A percentile compares a stretch with the other conserved stretches of the same genome.
These are phyloP conservation scores for Drosophila nebulosa DNA, from an alignment of 1,140 invertebrate genomes.

Conservation along the genomic window DNA sequence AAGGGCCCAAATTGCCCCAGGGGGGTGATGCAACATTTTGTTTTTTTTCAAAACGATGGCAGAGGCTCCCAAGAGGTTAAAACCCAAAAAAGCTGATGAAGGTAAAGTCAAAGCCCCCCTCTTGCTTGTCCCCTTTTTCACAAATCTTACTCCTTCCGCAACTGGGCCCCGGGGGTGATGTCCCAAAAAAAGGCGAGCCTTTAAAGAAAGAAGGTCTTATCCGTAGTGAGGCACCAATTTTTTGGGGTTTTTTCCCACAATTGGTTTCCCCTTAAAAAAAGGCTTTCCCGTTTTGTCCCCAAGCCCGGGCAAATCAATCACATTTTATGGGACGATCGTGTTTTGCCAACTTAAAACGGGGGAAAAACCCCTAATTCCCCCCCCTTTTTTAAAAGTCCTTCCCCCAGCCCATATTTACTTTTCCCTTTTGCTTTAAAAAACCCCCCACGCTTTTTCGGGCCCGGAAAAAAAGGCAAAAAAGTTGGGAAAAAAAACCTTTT, in stretches of 20 bases:
- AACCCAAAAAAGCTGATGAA: not conserved
- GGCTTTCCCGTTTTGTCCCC: conserved; percentile 91
- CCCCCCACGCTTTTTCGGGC: conserved; percentile 81
- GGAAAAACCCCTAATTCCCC: conserved; percentile 89
- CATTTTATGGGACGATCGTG: conserved; percentile 91
- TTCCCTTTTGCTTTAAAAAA: conserved; percentile 87
- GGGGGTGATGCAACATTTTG: conserved; percentile 82
- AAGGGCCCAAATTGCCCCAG: conserved; percentile 84
- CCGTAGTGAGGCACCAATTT: conserved; percentile 89
- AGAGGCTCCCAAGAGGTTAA: not conserved
- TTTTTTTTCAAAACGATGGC: conserved; percentile 20
- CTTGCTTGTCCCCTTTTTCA: conserved; percentile 83
- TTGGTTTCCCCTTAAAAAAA: conserved; percentile 90
- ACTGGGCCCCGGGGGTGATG: conserved; percentile 96
- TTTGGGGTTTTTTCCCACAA: conserved; percentile 90
- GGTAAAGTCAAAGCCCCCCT: conserved; percentile 35
- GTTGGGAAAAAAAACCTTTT: no score
- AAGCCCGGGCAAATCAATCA: conserved; percentile 87
- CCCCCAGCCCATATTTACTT: conserved; percentile 90
- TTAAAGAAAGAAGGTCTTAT: conserved; percentile 96
- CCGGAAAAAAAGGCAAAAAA: no score
- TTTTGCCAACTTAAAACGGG: conserved; percentile 91
- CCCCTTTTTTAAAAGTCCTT: conserved; percentile 89
- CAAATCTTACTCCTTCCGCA: conserved; percentile 97
- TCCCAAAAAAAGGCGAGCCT: conserved; percentile 92